Base-by-base conservation (phyloP, 2,888 invertebrate species). In the Meiosimyza platycephala region DNA sequence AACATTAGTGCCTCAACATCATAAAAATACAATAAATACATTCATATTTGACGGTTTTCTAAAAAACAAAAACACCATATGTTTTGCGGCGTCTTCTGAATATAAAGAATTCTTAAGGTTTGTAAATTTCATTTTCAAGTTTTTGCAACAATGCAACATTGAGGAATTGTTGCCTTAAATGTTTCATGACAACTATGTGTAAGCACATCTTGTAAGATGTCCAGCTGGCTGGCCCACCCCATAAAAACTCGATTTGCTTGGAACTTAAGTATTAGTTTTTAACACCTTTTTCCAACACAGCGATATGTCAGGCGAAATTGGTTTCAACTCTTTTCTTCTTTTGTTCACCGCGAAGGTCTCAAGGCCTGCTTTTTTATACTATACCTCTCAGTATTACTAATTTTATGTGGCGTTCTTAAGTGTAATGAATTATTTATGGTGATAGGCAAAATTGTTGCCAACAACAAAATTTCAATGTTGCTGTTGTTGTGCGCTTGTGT, bases 331-430 rank as follows among this genome's bases (percentile, higher is more conserved):
- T 50, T 48, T 48, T 51, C 18, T 48, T 64, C 15, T 51, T 50
- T 6, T n/a, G 66, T 22, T 60, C 64, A 54, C 75, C 66, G 74
- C 65, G 73, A 72, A 80, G 82, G 81, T 80, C 80, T 80, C 79
- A 80, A 80, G 80, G 80, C 80, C 79, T 81, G 80, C 72, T 62
- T 16, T 55, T 40, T 40, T 40, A 40, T 40, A 9, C 40, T 40
- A 40, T 40, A 9, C 40, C 40, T 6, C 40, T 40, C 40, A 9
- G 40, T 40, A 9, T 40, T 40, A 3, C 40, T 40, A 13, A 33
- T 51, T 66, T 64, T 52, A 59, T 66, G 71, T 64, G 64, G 65
- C 71, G 33, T 63, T 71, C 57, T 70, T 63, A 54, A 63, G 60
- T 59, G 63, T 68, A 71, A 72, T 74, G 73, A 73, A 73, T 71